Base-by-base conservation (phyloP, 2,113 vertebrate genomes). In the Ondatra zibethicus region DNA sequence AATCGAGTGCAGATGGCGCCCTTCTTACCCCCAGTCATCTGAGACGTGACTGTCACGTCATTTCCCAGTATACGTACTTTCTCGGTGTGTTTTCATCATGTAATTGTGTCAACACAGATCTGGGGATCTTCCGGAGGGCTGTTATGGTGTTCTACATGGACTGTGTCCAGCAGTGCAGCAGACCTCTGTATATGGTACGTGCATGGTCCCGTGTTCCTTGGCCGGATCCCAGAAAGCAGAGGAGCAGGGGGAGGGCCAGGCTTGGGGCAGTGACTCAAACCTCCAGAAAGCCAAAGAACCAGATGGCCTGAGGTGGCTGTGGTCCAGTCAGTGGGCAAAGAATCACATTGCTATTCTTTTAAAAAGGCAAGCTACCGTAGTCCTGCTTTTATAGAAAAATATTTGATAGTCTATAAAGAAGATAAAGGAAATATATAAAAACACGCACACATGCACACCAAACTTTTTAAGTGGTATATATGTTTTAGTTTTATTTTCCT, bases 121-220 rank as follows among this genome's bases (percentile, higher is more conserved):
- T 98, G 93, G 98, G 98, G 42, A 97, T 99, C 12, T 99, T 99
- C 90, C 98, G 96, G 8, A 98, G 99, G 45, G 98, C 98, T 0
- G 95, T 97, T 0, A 97, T 98, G 98, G 98, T 99, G 87, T 82
- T 99, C 58, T 99, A 99, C 97, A 99, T 97, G 0, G 99, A 99
- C 93, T 99, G 98, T 39, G 94, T 99, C 96, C 98, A 98, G 96
- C 99, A 99, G 95, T 99, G 99, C 94, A 99, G 98, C 91, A 97
- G 98, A 45, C 99, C 99, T 3, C 98, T 99, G 97, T 99, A 99
- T 81, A 99, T 98, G 98, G 99, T 99, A 98, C 1, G 99, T 96
- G 91, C 14, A 0, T 66, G 19, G 21, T 77, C 61, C 65, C 11
- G 23, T 73, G 72, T 66, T 23, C 73, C 84, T 25, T 36, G 88